phyloP scores from a whole-genome alignment of 2,113 vertebrate species.

The Trematomus loennbergii region DNA sequence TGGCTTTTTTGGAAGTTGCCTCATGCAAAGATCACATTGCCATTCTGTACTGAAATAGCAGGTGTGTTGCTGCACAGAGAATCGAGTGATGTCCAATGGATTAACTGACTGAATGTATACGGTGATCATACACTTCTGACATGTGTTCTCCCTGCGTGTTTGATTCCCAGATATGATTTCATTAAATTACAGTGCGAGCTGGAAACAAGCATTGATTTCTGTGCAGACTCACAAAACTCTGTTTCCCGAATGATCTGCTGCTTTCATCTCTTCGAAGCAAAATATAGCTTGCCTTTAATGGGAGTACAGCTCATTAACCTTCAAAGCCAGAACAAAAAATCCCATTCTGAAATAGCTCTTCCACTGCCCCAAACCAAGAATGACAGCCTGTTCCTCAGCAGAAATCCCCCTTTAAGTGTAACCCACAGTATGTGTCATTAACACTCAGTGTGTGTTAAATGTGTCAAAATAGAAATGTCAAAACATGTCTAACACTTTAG shows the following conservation, averaged over 20 bases:
- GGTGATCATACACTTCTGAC: not conserved
- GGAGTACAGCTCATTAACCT: conserved; percentile 40
- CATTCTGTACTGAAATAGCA: conserved; percentile 23
- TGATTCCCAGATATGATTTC: conserved; percentile 31
- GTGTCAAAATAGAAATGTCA: not conserved
- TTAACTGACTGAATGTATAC: not conserved
- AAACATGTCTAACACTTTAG: not conserved
- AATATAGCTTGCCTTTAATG: conserved; percentile 36
- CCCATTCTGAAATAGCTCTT: not conserved
- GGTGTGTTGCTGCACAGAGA: conserved; percentile 9
- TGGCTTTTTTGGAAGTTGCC: conserved; percentile 39
- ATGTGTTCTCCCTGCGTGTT: not conserved
- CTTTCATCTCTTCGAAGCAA: conserved; percentile 56
- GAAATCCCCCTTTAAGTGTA: not conserved
- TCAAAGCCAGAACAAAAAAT: not conserved
- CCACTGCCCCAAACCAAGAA: not conserved
- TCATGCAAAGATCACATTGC: conserved; percentile 36
- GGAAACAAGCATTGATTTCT: conserved; percentile 40
- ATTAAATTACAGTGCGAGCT: conserved; percentile 50
- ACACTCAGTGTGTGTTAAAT: not conserved
- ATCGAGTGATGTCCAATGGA: not conserved
- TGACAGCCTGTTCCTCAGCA: not conserved
- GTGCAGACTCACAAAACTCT: conserved; percentile 10
- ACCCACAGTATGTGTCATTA: not conserved
- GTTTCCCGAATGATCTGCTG: conserved; percentile 36